Base-by-base conservation (phyloP, 2,888 invertebrate species). In the Napeogenes sylphis region DNA sequence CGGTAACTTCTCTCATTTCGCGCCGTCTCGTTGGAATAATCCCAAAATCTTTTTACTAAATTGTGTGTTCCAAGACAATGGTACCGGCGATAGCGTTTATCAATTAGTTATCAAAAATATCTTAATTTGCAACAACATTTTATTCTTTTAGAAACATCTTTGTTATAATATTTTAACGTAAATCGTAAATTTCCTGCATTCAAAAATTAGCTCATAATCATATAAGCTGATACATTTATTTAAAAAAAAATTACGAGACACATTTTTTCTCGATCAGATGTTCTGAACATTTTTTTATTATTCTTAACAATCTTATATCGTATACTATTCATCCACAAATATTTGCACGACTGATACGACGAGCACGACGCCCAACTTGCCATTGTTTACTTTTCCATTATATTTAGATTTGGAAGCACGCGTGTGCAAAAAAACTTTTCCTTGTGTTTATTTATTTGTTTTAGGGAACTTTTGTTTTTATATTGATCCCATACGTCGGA, bases 361-460 rank as follows among this genome's bases (percentile, higher is more conserved):
- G 21, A 21, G 21, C 64, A 68, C 60, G 64, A 65, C 62, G 71
- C 71, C 66, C 68, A 69, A 68, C 70, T 70, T 69, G 58, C 68
- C 65, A 72, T 73, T 75, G 74, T 75, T 75, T 82, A 82, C 79
- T 80, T 78, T 78, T 71, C 78, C 78, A 84, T 84, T 84, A 83
- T 83, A 82, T 82, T 80, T 75, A 75, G 73, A 80, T 79, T 77
- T 76, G 63, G 51, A 51, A 30, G 70, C 72, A 76, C 79, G 76
- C 78, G 78, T 78, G 70, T 72, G 64, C 61, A 70, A 63, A 66
- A 68, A 30, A 66, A 56, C 60, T 65, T 65, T 62, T 62, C 60
- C 47, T 56, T 35, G 33, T 53, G 33, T 61, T 61, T 61, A 30
- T 63, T 59, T 63, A 57, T 59, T 55, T 51, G 51, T 51, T 51